These are phyloP conservation scores for Camptogramma bilineatum DNA, from an alignment of 2,888 invertebrate genomes.

Conservation along the genomic window DNA sequence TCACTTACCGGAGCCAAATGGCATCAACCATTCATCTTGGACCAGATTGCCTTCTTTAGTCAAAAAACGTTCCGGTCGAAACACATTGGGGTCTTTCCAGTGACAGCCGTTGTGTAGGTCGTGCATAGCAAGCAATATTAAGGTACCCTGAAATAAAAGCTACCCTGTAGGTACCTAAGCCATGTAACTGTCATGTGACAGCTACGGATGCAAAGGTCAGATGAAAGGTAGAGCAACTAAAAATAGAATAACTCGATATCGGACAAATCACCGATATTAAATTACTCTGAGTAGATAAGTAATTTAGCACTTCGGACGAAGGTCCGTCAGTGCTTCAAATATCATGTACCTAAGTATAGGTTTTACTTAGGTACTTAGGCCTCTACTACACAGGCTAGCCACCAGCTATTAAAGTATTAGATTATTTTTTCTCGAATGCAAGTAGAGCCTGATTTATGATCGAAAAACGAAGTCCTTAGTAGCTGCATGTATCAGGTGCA, in stretches of 20 bases:
- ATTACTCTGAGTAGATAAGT: background rate
- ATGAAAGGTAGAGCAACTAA: background rate
- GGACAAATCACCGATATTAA: background rate
- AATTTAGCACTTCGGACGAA: too few species aligned
- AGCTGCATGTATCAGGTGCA: background rate
- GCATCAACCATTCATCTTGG: slow-evolving; percentile 72
- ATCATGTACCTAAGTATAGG: background rate
- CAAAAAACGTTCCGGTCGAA: slow-evolving; percentile 88
- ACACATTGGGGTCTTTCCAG: slow-evolving; percentile 87
- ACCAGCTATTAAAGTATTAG: too few species aligned
- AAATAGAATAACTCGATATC: background rate
- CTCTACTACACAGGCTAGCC: too few species aligned
- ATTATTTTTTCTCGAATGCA: too few species aligned
- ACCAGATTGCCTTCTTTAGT: slow-evolving; percentile 81
- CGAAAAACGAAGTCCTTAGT: background rate
- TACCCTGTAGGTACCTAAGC: background rate
- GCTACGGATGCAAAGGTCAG: background rate
- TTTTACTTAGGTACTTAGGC: too few species aligned
- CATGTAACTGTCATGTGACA: background rate
- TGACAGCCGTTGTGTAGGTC: slow-evolving; percentile 86
- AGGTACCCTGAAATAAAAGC: slow-evolving; percentile 78
- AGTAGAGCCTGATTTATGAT: too few species aligned
- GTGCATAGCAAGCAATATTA: slow-evolving; percentile 85
- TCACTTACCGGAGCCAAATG: slow-evolving; percentile 83
- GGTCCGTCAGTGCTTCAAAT: too few species aligned